phyloP scores from a whole-genome alignment of 2,888 invertebrate species.

The Apodemia zela region DNA sequence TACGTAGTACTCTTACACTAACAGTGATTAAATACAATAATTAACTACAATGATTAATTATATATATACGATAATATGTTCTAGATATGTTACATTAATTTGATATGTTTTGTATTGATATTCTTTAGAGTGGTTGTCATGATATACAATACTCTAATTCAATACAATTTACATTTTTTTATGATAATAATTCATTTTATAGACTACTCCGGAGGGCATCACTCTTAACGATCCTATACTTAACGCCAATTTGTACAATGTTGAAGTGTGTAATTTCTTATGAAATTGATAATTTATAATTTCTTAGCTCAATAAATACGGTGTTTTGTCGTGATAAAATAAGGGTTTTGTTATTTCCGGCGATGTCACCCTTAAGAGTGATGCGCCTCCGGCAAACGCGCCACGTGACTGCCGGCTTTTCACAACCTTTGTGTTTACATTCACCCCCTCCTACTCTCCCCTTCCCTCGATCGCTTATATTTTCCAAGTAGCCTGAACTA shows the following conservation, averaged over 20 bases:
- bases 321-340: slow-evolving; percentile 26
- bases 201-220: slow-evolving; percentile 56
- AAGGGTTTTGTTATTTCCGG: slow-evolving; percentile 34
- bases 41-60: slow-evolving; percentile 20
- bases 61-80: slow-evolving; percentile 29
- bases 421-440: slow-evolving; percentile 73
- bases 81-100: slow-evolving; percentile 55
- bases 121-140: slow-evolving; percentile 75
- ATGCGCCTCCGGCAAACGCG: slow-evolving; percentile 76
- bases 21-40: not conserved
- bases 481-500: slow-evolving; percentile 31
- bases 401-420: slow-evolving; percentile 76
- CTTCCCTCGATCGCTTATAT: slow-evolving; percentile 36
- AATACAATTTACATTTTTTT: slow-evolving; percentile 30
- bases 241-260: slow-evolving; percentile 26
- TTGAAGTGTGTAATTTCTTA: not conserved
- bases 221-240: slow-evolving; percentile 53
- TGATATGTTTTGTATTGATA: slow-evolving; percentile 78
- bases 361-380: slow-evolving; percentile 67
- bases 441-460: slow-evolving; percentile 43
- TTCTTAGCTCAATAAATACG: not conserved
- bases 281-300: not conserved
- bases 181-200: not conserved
- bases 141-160: slow-evolving; percentile 58
- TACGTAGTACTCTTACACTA: not conserved